A percentile compares a stretch with the other conserved stretches of the same genome.
These are phyloP conservation scores for Axis porcinus DNA, from an alignment of 2,113 vertebrate genomes.

Conservation along the genomic window DNA sequence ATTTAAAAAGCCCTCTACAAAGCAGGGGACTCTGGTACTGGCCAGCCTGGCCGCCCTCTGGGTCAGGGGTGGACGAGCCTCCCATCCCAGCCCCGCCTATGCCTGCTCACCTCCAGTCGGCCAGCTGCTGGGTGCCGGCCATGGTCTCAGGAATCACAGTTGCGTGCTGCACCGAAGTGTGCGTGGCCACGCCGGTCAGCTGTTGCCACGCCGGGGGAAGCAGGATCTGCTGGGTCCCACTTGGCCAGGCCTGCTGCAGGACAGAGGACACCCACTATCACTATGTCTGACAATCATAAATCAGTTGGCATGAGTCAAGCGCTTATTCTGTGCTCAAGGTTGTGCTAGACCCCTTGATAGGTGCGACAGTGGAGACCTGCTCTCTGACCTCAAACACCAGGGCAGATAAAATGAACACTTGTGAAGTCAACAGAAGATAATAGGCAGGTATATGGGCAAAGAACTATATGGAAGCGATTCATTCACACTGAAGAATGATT, in stretches of 20 bases:
- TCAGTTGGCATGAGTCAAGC: neutral
- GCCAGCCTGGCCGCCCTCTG: neutral
- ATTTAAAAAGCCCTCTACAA: neutral
- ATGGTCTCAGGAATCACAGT: constrained; percentile 96
- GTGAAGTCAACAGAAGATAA: neutral
- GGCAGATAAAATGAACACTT: neutral
- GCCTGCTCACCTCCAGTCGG: constrained; percentile 94
- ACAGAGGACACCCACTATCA: constrained; percentile 34
- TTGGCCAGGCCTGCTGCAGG: constrained; percentile 95
- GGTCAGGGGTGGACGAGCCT: accelerated
- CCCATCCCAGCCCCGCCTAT: neutral
- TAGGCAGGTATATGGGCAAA: neutral
- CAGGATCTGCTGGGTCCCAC: constrained; percentile 96
- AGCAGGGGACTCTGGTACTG: neutral
- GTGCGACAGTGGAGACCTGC: neutral
- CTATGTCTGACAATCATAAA: neutral
- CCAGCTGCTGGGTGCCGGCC: constrained; percentile 91
- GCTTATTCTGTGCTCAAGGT: neutral
- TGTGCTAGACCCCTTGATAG: neutral
- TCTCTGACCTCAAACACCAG: neutral
- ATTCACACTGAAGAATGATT: neutral
- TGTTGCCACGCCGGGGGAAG: constrained; percentile 98
- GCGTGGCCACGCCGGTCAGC: constrained; percentile 89
- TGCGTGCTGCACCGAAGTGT: constrained; percentile 97
- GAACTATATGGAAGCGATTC: neutral